Conservation (phyloP, 1,140 invertebrate genomes). For the Mamestra configurata region DNA sequence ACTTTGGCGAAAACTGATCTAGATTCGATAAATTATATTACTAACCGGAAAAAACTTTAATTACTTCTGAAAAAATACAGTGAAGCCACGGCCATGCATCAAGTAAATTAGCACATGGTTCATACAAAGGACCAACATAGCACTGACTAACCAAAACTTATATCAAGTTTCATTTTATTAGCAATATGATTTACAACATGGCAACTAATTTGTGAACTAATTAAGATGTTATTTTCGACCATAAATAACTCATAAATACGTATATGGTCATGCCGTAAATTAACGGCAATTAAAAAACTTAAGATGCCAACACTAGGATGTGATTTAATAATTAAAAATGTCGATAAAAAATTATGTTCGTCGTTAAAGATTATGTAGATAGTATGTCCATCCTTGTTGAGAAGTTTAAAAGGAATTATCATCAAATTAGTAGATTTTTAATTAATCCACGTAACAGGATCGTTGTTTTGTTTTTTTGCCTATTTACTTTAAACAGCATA, state of each 20-base stretch:
- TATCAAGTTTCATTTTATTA: conserved; percentile 27
- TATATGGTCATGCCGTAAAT: conserved; percentile 29
- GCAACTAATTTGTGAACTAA: conserved; percentile 27
- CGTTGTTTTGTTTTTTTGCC: too few species aligned
- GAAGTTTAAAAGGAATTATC: too few species aligned
- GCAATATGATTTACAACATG: conserved; percentile 1
- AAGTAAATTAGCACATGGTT: neutral
- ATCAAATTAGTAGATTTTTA: too few species aligned
- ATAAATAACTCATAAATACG: conserved; percentile 36
- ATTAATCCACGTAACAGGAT: too few species aligned
- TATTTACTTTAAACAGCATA: too few species aligned
- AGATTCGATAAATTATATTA: too few species aligned
- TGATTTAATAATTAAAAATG: conserved; percentile 20
- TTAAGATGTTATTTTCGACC: conserved; percentile 16
- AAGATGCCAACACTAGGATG: neutral
- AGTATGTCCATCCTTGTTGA: too few species aligned
- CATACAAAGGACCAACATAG: neutral
- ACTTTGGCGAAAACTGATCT: too few species aligned
- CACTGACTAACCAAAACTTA: neutral
- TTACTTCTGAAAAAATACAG: too few species aligned
- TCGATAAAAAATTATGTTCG: conserved; percentile 21
- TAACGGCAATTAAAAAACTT: conserved; percentile 25
- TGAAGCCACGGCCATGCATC: neutral
- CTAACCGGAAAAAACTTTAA: too few species aligned
- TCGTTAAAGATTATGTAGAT: neutral